phyloP scores from a whole-genome alignment of 2,888 invertebrate genomes.

The Drosophila paucipuncta region DNA sequence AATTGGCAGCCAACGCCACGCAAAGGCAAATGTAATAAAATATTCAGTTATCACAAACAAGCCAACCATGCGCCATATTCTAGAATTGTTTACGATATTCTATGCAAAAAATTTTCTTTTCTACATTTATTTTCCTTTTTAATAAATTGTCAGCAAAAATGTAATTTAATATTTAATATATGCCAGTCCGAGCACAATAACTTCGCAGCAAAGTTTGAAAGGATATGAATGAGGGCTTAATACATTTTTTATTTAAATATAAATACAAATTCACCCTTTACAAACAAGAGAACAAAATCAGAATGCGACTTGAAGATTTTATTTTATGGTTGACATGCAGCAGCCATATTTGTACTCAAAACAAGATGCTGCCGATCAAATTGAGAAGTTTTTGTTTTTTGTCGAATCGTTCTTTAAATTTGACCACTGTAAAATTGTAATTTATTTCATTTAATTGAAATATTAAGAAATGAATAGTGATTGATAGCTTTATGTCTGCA shows the following conservation, averaged over 20 bases:
- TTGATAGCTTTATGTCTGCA: not conserved
- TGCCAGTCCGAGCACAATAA: not conserved
- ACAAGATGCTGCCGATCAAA: not conserved
- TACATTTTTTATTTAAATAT: not conserved
- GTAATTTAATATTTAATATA: slow-evolving; percentile 2
- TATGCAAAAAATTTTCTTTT: slow-evolving; percentile 19
- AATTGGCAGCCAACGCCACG: slow-evolving; percentile 70
- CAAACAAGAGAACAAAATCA: not conserved
- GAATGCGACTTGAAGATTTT: not conserved
- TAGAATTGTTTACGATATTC: slow-evolving; percentile 38
- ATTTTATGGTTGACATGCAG: not conserved
- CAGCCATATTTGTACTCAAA: too few species aligned
- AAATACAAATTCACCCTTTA: not conserved
- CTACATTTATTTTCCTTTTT: slow-evolving; percentile 13
- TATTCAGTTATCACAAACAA: slow-evolving; percentile 67
- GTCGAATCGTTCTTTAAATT: not conserved
- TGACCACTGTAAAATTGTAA: not conserved
- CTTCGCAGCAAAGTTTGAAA: not conserved
- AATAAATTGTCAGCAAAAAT: slow-evolving; percentile 36
- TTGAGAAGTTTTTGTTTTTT: not conserved
- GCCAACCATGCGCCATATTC: slow-evolving; percentile 7
- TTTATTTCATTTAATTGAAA: not conserved
- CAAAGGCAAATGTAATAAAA: slow-evolving; percentile 66
- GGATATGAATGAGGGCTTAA: not conserved
- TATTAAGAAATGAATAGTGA: not conserved